Evolutionary conservation across 2,888 invertebrate species (phyloP).

Genomic region (Lapara coniferarum): DNA sequence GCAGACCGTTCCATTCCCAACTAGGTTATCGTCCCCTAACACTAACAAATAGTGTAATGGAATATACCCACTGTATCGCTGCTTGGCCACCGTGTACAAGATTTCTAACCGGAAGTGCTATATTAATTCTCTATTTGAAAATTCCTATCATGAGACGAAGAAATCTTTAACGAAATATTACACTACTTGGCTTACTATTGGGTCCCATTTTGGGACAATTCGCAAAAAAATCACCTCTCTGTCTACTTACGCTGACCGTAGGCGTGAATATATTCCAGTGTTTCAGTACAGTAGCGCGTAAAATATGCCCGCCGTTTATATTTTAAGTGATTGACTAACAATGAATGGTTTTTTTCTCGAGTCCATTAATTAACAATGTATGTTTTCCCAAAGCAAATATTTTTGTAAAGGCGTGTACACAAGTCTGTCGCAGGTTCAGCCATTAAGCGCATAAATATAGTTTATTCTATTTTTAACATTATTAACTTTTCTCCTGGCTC

Average conservation of each 20-base stretch:
- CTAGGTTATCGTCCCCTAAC: too few species aligned
- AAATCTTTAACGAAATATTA: too few species aligned
- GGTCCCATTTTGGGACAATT: neutral
- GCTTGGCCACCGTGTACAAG: too few species aligned
- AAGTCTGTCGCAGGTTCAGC: neutral
- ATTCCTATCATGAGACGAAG: too few species aligned
- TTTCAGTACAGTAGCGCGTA: neutral
- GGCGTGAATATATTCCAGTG: neutral
- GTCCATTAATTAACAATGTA: conserved; percentile 21
- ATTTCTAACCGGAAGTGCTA: too few species aligned
- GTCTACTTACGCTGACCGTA: neutral
- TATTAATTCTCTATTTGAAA: too few species aligned
- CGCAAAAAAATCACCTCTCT: neutral
- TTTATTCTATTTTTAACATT: too few species aligned
- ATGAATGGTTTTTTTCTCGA: conserved; percentile 24
- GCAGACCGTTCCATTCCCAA: too few species aligned
- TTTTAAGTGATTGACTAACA: conserved; percentile 28
- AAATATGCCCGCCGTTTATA: conserved; percentile 6
- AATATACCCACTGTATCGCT: too few species aligned
- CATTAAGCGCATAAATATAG: neutral
- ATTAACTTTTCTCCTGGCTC: too few species aligned
- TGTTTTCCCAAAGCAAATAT: conserved; percentile 20
- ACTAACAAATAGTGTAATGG: too few species aligned
- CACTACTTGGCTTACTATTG: too few species aligned
- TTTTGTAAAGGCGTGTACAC: neutral